phyloP scores from a whole-genome alignment of 2,797 vertebrate genomes.

The Sciaenops ocellatus region DNA sequence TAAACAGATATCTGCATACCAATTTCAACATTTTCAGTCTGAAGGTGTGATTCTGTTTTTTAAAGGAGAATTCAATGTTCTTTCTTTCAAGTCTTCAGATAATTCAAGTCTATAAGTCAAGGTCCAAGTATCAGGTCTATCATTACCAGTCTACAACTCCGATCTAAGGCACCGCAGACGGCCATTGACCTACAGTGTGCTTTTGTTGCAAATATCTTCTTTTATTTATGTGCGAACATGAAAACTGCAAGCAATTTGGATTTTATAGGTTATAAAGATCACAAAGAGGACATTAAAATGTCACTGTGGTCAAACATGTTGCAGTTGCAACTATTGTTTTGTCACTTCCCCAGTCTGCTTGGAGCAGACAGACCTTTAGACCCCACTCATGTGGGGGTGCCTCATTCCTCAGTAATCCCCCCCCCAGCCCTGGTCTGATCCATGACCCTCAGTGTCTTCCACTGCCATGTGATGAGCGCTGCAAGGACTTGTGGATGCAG shows the following conservation, averaged over 20 bases:
- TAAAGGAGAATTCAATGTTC: too few relatives aligned
- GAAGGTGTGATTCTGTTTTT: too few relatives aligned
- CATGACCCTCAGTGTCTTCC: slow-evolving; percentile 39
- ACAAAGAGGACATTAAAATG: slow-evolving; percentile 6
- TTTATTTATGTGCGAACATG: not conserved
- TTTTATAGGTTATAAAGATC: not conserved
- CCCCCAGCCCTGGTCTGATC: slow-evolving; percentile 4
- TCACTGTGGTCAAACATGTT: not conserved
- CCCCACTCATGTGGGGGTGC: slow-evolving; percentile 15
- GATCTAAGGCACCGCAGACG: not conserved
- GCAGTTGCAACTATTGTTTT: slow-evolving; percentile 4
- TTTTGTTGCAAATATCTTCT: not conserved
- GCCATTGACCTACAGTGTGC: not conserved
- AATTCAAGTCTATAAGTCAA: not conserved
- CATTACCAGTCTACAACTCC: too few relatives aligned
- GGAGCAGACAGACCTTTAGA: not conserved
- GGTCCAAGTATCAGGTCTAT: not conserved
- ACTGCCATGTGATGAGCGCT: slow-evolving; percentile 39
- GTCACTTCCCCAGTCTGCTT: slow-evolving; percentile 5
- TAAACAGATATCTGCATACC: too few relatives aligned
- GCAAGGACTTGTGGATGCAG: slow-evolving; percentile 53
- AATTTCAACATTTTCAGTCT: too few relatives aligned
- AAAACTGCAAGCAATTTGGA: not conserved
- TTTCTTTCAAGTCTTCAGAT: not conserved
- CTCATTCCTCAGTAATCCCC: slow-evolving; percentile 44